Base-by-base conservation (phyloP, 2,888 invertebrate genomes). In the Syrista parreyssii region DNA sequence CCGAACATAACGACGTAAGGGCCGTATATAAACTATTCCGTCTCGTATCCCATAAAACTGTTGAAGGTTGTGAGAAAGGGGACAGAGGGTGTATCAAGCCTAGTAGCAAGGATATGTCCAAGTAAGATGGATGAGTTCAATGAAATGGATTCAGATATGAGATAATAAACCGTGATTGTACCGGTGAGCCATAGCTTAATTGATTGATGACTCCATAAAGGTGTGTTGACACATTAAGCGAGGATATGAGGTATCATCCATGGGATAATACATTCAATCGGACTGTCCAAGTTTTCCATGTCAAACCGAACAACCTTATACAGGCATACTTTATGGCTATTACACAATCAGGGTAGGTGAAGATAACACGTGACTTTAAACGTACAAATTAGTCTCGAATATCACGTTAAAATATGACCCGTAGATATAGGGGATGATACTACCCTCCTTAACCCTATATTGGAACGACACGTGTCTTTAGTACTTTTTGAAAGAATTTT, bases 41-140 rank as follows among this genome's bases (percentile, higher is more conserved):
- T 55, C 55, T 55, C 55, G 23, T 55, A 9, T 55, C 55, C 55
- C 23, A 55, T 55, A 55, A 55, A 55, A 55, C 23, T 55, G 23
- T 55, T 23, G 55, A 15, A 55, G 23, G 9, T 23, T 55, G 55
- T 23, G 9, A 55, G 55, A 55, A 23, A 23, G 9, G 55, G 2
- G 23, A 2, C 23, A 55, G 2, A 55, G 9, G 9, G 23, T 55
- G 9, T 2, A 23, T 23, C 55, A 55, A 23, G 15, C 55, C 55
- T 23, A 4, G 71, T 71, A 71, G 71, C 33, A 71, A 30, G 71
- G 71, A 71, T n/a, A 71, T 71, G 71, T 71, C 76, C 31, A 15
- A 73, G 68, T 77, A 82, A 82, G 81, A 82, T 82, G 81, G 80
- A 82, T 82, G 81, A 80, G 80, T 78, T 80, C 79, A 82, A 82